Evolutionary conservation across 2,888 invertebrate species (phyloP).

Genomic region (Agrilus cyanescens): DNA sequence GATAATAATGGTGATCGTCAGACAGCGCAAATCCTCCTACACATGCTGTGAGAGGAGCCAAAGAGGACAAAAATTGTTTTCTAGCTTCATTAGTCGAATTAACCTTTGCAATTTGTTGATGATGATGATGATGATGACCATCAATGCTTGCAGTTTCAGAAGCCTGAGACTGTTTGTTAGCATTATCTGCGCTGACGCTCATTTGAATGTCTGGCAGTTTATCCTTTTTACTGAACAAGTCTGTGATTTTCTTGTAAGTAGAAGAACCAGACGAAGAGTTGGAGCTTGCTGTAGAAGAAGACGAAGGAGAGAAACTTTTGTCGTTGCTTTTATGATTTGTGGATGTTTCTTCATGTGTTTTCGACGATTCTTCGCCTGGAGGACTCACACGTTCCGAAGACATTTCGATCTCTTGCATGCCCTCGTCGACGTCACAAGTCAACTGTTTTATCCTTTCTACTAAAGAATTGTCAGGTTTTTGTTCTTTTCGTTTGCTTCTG

Average conservation of each 20-base stretch:
- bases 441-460: constrained; percentile 77
- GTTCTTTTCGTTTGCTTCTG: constrained; percentile 35
- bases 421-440: constrained; percentile 74
- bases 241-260: constrained; percentile 52
- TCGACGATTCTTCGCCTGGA: constrained; percentile 49
- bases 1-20: constrained; percentile 49
- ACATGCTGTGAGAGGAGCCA: constrained; percentile 69
- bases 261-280: constrained; percentile 47
- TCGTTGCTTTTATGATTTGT: constrained; percentile 29
- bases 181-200: constrained; percentile 17
- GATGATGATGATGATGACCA: constrained; percentile 28
- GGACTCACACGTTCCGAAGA: constrained; percentile 46
- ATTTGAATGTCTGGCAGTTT: constrained; percentile 26
- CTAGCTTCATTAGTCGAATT: constrained; percentile 46
- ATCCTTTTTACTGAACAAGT: constrained; percentile 42
- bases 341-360: constrained; percentile 24
- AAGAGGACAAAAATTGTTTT: constrained; percentile 65
- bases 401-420: constrained; percentile 30
- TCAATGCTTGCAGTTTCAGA: constrained; percentile 46
- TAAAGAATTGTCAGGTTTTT: constrained; percentile 61
- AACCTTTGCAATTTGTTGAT: constrained; percentile 33
- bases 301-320: constrained; percentile 48
- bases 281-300: constrained; percentile 44
- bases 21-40: constrained; percentile 44
- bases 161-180: constrained; percentile 26